Percentiles rank a stretch among this genome's conserved stretches.
Evolutionary conservation across 2,797 vertebrate genomes (phyloP).

Genomic region (Halcyon leucocephala): DNA sequence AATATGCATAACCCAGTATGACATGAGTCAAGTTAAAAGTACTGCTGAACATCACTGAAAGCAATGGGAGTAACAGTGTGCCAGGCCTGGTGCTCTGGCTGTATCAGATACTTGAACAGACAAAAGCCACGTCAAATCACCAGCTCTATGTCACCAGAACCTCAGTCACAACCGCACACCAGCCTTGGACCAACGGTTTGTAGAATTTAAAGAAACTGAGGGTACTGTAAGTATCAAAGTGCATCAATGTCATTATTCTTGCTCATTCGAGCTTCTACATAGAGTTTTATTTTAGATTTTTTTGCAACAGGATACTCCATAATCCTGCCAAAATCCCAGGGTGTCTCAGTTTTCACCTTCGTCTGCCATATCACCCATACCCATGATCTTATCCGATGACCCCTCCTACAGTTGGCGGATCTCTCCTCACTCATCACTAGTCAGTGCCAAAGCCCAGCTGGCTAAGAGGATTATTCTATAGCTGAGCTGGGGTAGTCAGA

Average conservation of each 20-base stretch:
- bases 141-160: not conserved
- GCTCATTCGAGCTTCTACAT: not conserved
- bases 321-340: not conserved
- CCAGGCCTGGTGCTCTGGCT: not conserved
- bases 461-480: not conserved
- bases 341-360: not conserved
- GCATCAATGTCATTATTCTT: not conserved
- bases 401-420: not conserved
- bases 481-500: not conserved
- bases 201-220: not conserved
- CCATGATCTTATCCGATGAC: not conserved
- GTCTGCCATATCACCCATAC: fast-evolving
- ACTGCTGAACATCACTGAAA: not conserved
- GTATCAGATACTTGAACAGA: not conserved
- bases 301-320: not conserved
- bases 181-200: not conserved
- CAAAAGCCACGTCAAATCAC: not conserved
- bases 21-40: not conserved
- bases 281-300: not conserved
- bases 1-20: not conserved
- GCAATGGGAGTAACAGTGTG: not conserved
- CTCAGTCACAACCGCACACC: not conserved
- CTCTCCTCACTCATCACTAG: not conserved
- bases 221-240: not conserved
- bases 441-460: not conserved